Base-by-base conservation (phyloP, 2,888 invertebrate species). In the Eulithis prunata region DNA sequence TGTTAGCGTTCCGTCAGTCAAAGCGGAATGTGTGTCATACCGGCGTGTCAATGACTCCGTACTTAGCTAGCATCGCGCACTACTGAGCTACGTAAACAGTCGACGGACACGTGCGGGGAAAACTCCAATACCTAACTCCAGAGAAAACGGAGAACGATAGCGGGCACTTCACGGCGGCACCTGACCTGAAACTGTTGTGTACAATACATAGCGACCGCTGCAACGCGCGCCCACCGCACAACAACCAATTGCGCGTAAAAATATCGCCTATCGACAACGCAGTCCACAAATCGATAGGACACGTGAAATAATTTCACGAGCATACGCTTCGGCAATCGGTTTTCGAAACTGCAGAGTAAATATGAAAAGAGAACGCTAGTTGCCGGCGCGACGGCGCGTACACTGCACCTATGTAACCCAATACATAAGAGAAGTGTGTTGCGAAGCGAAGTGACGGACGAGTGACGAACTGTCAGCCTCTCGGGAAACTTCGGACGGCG, bases 21-120 rank as follows among this genome's bases (percentile, higher is more conserved):
- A 71, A 76, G 82, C 84, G 83, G 91, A 91, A 93, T 93, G 91
- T 93, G 84, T 94, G 93, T 93, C 93, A 94, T 83, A 87, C 82
- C 84, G 85, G 82, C 85, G 86, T 87, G 91, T 92, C 92, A 92
- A 84, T 89, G 92, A 91, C 91, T 87, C 83, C 81, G 82, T 81
- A 82, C 83, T 80, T 77, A 79, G 78, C 80, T 78, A 69, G 69
- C 64, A 64, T 62, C 68, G 75, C 76, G 75, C 76, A 74, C 81
- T 79, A 80, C 79, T 68, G 69, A 75, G 83, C 84, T 68, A 86
- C 87, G 91, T 92, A 92, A 90, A 89, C 88, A 87, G 80, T n/a
- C 52, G 52, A 75, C 79, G 81, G 77, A 86, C 92, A 91, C 89
- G 91, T 90, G 90, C 88, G 84, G 78, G 78, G 80, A 82, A 83